A percentile compares a stretch with the other conserved stretches of the same genome.
Conservation (phyloP, 2,797 vertebrate genomes). For the Lycodopsis pacificus region DNA sequence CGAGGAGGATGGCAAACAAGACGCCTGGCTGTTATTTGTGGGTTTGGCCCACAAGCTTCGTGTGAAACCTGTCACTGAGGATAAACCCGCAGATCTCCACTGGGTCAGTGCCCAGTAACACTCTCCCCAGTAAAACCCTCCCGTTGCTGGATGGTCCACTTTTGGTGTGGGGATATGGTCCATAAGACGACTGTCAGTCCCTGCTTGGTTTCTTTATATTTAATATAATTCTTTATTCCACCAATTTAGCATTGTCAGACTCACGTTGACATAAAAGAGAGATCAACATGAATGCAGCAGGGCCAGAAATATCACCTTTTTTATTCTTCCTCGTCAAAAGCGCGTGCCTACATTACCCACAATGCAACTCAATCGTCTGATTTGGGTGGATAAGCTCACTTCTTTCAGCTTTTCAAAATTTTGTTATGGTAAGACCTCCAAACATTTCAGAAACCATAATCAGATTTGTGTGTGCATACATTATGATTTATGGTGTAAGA, state of each 20-base stretch:
- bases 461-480: not conserved
- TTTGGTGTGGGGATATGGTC: constrained; percentile 16
- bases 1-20: constrained; percentile 71
- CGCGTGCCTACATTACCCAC: not conserved
- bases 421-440: not conserved
- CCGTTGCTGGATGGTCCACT: constrained; percentile 29
- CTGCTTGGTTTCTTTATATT: not conserved
- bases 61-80: constrained; percentile 78
- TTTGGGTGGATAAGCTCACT: not conserved
- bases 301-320: not conserved
- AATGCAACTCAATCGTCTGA: not conserved
- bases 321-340: not conserved
- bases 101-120: constrained; percentile 67
- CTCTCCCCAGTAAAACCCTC: constrained; percentile 36
- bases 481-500: not conserved
- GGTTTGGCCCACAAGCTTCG: constrained; percentile 69
- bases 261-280: no score
- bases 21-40: constrained; percentile 78
- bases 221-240: not conserved
- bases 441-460: not conserved
- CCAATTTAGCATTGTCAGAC: not conserved
- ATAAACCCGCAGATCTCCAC: constrained; percentile 71
- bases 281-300: not conserved
- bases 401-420: not conserved
- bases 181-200: not conserved